Evolutionary conservation across 2,113 vertebrate species (phyloP), one percentile per base, ranked within the genome.

Genomic region (Corapipo altera): DNA sequence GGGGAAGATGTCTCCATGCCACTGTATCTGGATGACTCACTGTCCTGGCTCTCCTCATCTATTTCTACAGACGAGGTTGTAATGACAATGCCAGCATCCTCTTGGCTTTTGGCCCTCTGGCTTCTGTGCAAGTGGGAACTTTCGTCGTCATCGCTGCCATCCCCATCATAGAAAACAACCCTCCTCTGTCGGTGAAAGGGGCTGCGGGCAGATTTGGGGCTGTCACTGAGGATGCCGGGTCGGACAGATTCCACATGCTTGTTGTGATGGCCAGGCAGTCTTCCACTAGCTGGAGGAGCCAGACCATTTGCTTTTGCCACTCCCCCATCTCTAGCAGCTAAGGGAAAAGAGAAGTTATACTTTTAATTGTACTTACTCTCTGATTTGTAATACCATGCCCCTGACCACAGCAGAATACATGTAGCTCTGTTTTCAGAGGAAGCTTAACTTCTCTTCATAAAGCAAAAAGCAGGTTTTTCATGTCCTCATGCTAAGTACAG

Each of bases 151-250:
- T 99, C 98, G 2, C 99, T 98, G 59, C 96, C 98, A 0, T 98
- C 97, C 9, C 98, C 97, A 6, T 99, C 98, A 0, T 98, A 98
- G 97, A 98, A 98, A 75, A 98, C 96, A 39, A 99, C 97, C 33
- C 95, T 98, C 4, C 97, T 97, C 96, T 99, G 99, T 6, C 98
- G 98, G 51, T 98, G 98, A 27, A 99, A 98, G 7, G 99, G 99
- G 93, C 98, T 99, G 70, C 98, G 98, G 26, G 97, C 73, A 21
- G 95, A 98, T 72, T 98, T 97, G 8, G 98, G 98, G 93, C 98
- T 99, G 30, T 98, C 98, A 0, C 97, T 97, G 35, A 98, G 91
- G 41, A 97, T 98, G 89, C 98, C 93, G 1, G 98, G 98, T 66
- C 96, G 97, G 54, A 96, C 95, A 10, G 94, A 48, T 8, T 98